Percentiles rank a stretch among this genome's conserved stretches.
phyloP scores from a whole-genome alignment of 2,113 vertebrate genomes.

The Cichladusa arquata region DNA sequence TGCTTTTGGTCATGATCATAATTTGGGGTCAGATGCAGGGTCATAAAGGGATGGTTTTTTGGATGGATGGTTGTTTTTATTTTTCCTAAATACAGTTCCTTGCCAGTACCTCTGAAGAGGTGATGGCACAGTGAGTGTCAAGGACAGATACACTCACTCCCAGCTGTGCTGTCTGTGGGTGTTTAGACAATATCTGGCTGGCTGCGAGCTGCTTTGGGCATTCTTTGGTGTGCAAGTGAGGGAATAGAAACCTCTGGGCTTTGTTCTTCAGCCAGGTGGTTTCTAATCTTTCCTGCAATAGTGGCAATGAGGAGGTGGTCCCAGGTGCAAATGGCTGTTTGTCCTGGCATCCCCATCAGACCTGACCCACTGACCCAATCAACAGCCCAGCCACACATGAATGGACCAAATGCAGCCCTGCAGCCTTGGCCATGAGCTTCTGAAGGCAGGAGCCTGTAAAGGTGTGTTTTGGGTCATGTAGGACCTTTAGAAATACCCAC shows the following conservation, averaged over 20 bases:
- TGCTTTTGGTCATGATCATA: background rate
- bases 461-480: rapidly evolving
- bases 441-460: background rate
- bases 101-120: background rate
- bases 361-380: background rate
- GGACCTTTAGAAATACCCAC: background rate
- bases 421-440: background rate
- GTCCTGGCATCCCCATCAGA: background rate
- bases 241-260: background rate
- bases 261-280: background rate
- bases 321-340: background rate
- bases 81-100: background rate
- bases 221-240: background rate
- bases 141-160: background rate
- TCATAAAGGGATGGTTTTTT: background rate
- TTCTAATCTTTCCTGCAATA: background rate
- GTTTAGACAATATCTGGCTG: background rate
- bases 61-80: background rate
- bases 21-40: background rate
- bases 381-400: rapidly evolving
- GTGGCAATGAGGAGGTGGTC: background rate
- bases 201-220: background rate
- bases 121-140: background rate
- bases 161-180: background rate
- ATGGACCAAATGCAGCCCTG: background rate